Evolutionary conservation across 2,888 invertebrate species (phyloP).

Genomic region (Leptinotarsa tumamoca): DNA sequence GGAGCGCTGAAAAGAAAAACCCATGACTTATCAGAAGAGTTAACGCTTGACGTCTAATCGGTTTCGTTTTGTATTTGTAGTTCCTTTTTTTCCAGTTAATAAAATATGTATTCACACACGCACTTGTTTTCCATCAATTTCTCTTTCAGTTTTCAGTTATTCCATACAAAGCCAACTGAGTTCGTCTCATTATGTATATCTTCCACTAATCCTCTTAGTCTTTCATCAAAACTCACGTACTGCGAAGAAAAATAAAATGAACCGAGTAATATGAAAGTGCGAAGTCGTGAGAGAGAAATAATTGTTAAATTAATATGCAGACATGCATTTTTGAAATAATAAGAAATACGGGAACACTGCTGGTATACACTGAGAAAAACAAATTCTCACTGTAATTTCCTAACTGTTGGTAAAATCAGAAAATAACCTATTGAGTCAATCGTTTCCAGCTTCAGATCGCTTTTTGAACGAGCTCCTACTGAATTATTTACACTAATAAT

Average conservation of each 20-base stretch:
- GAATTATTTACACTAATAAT: no score
- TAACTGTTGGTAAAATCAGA: neutral
- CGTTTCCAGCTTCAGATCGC: no score
- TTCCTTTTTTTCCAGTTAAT: no score
- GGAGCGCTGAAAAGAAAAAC: no score
- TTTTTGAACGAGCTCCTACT: no score
- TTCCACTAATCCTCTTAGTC: neutral
- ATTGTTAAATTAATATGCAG: slow-evolving; percentile 19
- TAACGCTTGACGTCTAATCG: no score
- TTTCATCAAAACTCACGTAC: slow-evolving; percentile 13
- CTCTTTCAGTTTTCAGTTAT: neutral
- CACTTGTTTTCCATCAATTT: neutral
- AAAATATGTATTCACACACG: neutral
- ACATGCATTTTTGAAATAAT: slow-evolving; percentile 6
- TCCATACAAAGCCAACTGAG: neutral
- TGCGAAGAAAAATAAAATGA: slow-evolving; percentile 15
- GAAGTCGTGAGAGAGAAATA: slow-evolving; percentile 11
- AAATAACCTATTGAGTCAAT: no score
- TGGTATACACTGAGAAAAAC: slow-evolving; percentile 4
- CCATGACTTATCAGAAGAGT: no score
- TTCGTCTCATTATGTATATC: slow-evolving; percentile 16
- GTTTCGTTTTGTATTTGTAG: no score
- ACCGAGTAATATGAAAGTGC: slow-evolving; percentile 11
- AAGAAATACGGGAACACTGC: neutral
- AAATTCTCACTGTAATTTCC: neutral